Base-by-base conservation (phyloP, 64 coral and sea anemone genomes). In the Dendronephthya gigantea region DNA sequence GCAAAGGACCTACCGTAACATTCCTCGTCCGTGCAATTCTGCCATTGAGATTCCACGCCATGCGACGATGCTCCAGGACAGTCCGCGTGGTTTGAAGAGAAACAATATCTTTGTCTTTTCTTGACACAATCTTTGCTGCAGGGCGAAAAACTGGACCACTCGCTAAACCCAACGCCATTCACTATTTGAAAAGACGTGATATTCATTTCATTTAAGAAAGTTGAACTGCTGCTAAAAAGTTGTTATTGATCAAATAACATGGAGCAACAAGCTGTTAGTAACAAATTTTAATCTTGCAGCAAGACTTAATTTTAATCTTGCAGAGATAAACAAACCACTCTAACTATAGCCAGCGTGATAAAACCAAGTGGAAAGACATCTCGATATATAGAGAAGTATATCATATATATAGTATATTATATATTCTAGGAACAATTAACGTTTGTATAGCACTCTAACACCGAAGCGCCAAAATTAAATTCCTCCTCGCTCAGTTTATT, bases 51-150 rank as follows among this genome's bases (percentile, higher is more conserved):
- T 83, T 92, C 82, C 48, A 92, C 88, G 17, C 85, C 85, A 81
- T 89, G 85, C 35, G 68, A 45, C 59, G 84, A 68, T 28, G 33
- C 83, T 22, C 90, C 90, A 10, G 90, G 36, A 27, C 90, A 92
- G 16, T 74, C 90, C 81, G n/a, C 65, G 13, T 83, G 82, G 47
- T 96, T 88, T 29, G 79, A 48, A 84, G 91, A 96, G 39, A 90
- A 83, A 39, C 94, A 96, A 85, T 89, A 96, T 81, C 94, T 82
- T 83, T 96, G 94, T 27, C 94, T 88, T 15, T 52, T 34, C 40
- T 96, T 92, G 23, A 72, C 48, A 83, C 94, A 96, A 49, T 84
- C 39, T 10, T 19, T 43, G 47, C 85, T 83, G 51, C 94, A 96
- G 39, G 94, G 94, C 25, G 88, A 84, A 86, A 88, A 96, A 0